Percentiles rank a stretch among this genome's conserved stretches.
These are phyloP conservation scores for Bovichtus variegatus DNA, from an alignment of 2,797 vertebrate genomes.

Conservation along the genomic window DNA sequence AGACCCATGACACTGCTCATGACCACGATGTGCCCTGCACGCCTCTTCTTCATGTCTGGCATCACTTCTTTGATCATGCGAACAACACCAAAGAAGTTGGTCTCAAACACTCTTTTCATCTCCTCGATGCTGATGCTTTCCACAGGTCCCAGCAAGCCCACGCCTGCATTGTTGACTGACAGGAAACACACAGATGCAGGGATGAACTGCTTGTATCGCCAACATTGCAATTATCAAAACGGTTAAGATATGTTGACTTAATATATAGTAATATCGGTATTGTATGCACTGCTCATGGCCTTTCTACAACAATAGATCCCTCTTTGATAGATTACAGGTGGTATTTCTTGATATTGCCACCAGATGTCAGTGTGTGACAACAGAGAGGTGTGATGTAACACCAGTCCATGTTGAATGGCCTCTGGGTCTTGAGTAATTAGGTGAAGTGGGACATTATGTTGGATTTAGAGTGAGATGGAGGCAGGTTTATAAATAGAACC, in stretches of 20 bases:
- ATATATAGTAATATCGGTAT: not conserved
- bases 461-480: slow-evolving; percentile 40
- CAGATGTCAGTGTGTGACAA: slow-evolving; percentile 76
- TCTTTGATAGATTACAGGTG: not conserved
- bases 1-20: slow-evolving; percentile 97
- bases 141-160: slow-evolving; percentile 91
- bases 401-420: slow-evolving; percentile 28
- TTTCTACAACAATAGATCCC: not conserved
- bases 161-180: slow-evolving; percentile 94
- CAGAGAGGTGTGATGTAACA: slow-evolving; percentile 60
- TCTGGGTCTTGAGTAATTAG: slow-evolving; percentile 65
- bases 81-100: slow-evolving; percentile 94
- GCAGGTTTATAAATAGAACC: slow-evolving; percentile 55
- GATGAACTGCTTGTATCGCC: not conserved
- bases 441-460: slow-evolving; percentile 57
- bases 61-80: slow-evolving; percentile 94
- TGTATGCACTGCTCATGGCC: not conserved
- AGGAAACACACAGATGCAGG: slow-evolving; percentile 31
- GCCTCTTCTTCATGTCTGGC: slow-evolving; percentile 92
- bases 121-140: slow-evolving; percentile 91
- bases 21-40: slow-evolving; percentile 92
- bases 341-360: slow-evolving; percentile 52
- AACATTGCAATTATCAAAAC: not conserved
- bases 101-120: slow-evolving; percentile 93
- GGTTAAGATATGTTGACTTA: not conserved